These are phyloP conservation scores for Parapristionchus giblindavisi DNA, from an alignment of 2,888 invertebrate genomes.

Conservation along the genomic window DNA sequence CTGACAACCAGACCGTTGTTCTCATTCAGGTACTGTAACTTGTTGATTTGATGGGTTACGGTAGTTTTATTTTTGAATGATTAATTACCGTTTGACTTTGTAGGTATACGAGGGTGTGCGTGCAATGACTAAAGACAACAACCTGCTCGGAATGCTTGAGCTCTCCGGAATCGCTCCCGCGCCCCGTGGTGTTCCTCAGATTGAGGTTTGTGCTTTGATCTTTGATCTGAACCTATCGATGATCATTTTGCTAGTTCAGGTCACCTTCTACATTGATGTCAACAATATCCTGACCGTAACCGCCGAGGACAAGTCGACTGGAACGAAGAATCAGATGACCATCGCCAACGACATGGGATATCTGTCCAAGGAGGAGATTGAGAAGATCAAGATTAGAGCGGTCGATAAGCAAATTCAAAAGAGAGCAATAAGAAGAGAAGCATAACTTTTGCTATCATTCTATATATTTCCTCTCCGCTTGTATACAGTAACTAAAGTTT, in stretches of 20 bases:
- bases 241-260: background rate
- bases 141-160: constrained; percentile 94
- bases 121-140: constrained; percentile 88
- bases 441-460: too few relatives aligned
- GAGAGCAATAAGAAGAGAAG: too few relatives aligned
- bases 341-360: too few relatives aligned
- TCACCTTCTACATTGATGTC: background rate
- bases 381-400: too few relatives aligned
- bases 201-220: constrained; percentile 72
- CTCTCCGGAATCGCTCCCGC: constrained; percentile 93
- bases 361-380: too few relatives aligned
- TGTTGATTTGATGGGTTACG: too few relatives aligned
- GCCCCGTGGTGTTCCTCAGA: constrained; percentile 86
- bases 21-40: constrained; percentile 77
- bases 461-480: too few relatives aligned
- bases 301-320: constrained; percentile 3
- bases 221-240: background rate
- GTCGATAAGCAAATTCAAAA: too few relatives aligned
- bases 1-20: constrained; percentile 90
- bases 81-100: constrained; percentile 3
- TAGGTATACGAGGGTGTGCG: constrained; percentile 73
- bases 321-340: too few relatives aligned
- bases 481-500: too few relatives aligned
- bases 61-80: background rate
- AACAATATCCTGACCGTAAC: background rate